These are phyloP conservation scores for Ceyx melanurus DNA, from an alignment of 2,113 vertebrate species.

Conservation along the genomic window DNA sequence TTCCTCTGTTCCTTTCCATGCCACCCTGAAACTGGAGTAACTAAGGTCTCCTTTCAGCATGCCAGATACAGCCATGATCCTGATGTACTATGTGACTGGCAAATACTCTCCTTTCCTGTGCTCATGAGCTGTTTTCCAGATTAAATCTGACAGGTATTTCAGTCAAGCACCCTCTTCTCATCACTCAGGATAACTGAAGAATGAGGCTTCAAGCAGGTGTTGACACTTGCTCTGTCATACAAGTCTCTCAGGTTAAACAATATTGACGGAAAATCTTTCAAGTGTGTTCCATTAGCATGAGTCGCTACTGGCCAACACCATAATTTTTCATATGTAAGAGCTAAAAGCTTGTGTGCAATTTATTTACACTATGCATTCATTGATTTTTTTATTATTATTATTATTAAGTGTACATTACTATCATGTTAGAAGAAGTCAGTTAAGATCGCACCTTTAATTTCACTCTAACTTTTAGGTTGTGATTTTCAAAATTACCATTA, in stretches of 20 bases:
- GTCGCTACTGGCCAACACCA: neutral
- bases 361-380: neutral
- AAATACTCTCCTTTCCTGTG: neutral
- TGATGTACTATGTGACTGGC: neutral
- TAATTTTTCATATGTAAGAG: neutral
- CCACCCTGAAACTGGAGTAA: neutral
- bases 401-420: neutral
- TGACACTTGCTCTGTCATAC: conserved; percentile 12
- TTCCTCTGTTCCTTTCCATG: neutral
- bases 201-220: neutral
- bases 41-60: neutral
- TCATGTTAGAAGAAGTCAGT: neutral
- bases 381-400: too few species aligned
- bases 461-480: neutral
- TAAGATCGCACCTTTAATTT: neutral
- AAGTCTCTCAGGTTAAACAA: conserved; percentile 12
- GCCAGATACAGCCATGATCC: neutral
- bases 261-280: neutral
- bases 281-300: neutral
- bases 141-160: neutral
- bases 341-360: neutral
- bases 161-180: neutral
- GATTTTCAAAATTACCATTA: neutral
- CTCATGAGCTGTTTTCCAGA: neutral
- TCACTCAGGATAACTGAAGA: neutral